These are phyloP conservation scores for Heteropelma amictum DNA, from an alignment of 2,888 invertebrate species.

Conservation along the genomic window DNA sequence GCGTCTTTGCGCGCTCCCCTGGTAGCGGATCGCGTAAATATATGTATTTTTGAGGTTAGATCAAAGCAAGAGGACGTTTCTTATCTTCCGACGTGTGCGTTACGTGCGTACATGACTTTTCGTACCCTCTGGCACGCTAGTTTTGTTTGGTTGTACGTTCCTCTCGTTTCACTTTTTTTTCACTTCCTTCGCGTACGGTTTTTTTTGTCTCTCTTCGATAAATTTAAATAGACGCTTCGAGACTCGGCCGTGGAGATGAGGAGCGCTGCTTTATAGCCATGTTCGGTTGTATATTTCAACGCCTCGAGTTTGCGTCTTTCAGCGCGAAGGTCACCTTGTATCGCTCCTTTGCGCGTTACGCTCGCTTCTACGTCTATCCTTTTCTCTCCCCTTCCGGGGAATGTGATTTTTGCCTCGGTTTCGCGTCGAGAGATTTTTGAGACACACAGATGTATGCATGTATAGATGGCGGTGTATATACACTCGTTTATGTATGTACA, in stretches of 20 bases:
- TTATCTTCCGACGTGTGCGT: conserved; percentile 20
- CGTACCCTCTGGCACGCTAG: conserved; percentile 4
- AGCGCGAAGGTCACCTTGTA: neutral
- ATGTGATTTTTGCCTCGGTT: no score
- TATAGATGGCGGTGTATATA: neutral
- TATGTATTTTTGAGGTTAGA: conserved; percentile 38
- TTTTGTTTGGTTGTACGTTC: conserved; percentile 10
- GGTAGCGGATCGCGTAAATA: conserved; percentile 6
- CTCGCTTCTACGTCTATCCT: no score
- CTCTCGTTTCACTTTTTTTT: neutral
- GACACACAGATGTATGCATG: neutral
- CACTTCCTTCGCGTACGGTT: neutral
- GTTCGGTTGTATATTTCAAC: conserved; percentile 29
- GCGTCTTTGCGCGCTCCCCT: conserved; percentile 35
- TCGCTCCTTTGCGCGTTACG: neutral
- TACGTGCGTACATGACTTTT: neutral
- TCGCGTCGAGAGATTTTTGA: no score
- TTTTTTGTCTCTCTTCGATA: conserved; percentile 37
- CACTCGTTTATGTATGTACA: neutral
- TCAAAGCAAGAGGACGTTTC: conserved; percentile 49
- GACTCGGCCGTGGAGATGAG: conserved; percentile 29
- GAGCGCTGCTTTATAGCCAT: conserved; percentile 26
- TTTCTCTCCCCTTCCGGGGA: conserved; percentile 12
- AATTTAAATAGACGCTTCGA: conserved; percentile 49
- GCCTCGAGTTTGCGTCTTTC: no score